phyloP scores from a whole-genome alignment of 2,797 vertebrate species.

The Pithecia hirsuta region DNA sequence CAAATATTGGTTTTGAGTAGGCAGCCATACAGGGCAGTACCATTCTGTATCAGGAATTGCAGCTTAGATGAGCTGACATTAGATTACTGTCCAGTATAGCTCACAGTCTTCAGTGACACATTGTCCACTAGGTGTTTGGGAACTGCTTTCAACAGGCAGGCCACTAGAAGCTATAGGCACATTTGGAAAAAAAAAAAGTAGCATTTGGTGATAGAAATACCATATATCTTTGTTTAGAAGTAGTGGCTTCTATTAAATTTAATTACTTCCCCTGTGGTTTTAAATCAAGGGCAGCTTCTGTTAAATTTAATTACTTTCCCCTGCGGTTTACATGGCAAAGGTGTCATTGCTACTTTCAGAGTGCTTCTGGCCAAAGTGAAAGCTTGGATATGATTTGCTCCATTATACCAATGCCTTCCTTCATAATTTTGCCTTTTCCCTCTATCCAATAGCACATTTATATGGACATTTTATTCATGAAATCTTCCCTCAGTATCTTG shows the following conservation, averaged over 20 bases:
- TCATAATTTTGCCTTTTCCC: background rate
- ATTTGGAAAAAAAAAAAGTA: background rate
- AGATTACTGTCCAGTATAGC: background rate
- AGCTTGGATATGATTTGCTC: conserved; percentile 20
- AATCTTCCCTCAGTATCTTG: conserved; percentile 67
- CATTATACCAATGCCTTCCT: background rate
- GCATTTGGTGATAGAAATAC: conserved; percentile 71
- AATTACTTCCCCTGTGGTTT: conserved; percentile 80
- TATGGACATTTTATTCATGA: conserved; percentile 64
- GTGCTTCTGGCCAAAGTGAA: conserved; percentile 57
- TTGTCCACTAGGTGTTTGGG: background rate
- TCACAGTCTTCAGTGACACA: background rate
- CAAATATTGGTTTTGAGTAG: background rate
- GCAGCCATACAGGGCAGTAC: background rate
- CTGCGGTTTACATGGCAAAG: conserved; percentile 77
- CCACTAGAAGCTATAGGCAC: conserved; percentile 23
- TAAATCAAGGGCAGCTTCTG: conserved; percentile 81
- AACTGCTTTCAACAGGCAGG: conserved; percentile 20
- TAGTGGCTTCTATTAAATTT: conserved; percentile 78
- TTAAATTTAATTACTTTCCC: conserved; percentile 81
- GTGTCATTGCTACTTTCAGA: conserved; percentile 67
- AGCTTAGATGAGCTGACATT: background rate
- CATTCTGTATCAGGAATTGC: background rate
- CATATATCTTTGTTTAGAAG: conserved; percentile 81
- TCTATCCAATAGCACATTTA: conserved; percentile 11